Percentiles rank a stretch among this genome's conserved stretches.
Conservation (phyloP, 2,888 invertebrate species). For the Spisula solida region DNA sequence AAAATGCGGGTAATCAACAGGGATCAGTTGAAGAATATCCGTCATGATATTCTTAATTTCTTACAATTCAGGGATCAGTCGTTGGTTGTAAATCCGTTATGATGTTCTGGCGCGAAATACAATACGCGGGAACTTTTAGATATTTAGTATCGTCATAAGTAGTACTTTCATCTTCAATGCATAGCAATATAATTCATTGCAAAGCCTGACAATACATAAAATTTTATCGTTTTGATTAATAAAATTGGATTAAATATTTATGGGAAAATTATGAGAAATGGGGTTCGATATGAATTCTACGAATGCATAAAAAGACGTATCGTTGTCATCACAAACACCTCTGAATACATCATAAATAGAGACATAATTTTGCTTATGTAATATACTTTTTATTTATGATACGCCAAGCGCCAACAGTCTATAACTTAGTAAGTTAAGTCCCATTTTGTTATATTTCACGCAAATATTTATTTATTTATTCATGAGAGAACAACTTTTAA, state of each 20-base stretch:
- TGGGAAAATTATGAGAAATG: not conserved
- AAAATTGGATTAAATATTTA: not conserved
- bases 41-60: not conserved
- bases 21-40: not conserved
- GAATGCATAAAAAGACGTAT: not conserved
- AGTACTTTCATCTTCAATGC: not conserved
- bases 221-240: not conserved
- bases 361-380: not conserved
- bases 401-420: not conserved
- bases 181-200: not conserved
- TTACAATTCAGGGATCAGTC: too few relatives aligned
- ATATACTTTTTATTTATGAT: not conserved
- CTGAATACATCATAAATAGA: not conserved
- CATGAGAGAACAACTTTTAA: too few relatives aligned
- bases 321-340: not conserved
- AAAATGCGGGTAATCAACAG: conserved; percentile 22
- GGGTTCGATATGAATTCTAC: not conserved
- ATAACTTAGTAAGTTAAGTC: not conserved
- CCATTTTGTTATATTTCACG: too few relatives aligned
- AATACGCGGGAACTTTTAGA: not conserved
- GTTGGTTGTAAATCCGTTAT: too few relatives aligned
- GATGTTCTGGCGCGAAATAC: not conserved
- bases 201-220: not conserved
- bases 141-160: not conserved
- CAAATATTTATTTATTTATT: too few relatives aligned